Percentiles rank a stretch among this genome's conserved stretches.
phyloP scores from a whole-genome alignment of 2,797 vertebrate species.

The Myotis planiceps region DNA sequence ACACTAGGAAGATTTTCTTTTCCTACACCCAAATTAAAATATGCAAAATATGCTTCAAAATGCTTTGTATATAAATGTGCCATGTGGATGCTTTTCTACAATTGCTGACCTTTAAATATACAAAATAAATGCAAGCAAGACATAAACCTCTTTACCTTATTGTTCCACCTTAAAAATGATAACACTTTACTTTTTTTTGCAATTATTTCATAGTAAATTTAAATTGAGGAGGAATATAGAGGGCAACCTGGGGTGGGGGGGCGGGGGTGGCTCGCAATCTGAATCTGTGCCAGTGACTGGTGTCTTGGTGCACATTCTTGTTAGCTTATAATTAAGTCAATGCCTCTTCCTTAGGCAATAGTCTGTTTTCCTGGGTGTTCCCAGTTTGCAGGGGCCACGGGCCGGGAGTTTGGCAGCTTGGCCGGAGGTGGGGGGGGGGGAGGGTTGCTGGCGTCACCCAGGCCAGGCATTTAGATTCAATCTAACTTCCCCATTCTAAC shows the following conservation, averaged over 20 bases:
- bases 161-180: background rate
- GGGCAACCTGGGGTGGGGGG: too few species aligned
- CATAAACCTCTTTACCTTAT: constrained; percentile 4
- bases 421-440: fast-evolving
- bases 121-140: constrained; percentile 23
- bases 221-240: background rate
- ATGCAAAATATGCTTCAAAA: constrained; percentile 72
- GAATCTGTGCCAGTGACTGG: too few species aligned
- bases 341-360: too few species aligned
- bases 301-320: too few species aligned
- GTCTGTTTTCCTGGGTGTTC: too few species aligned
- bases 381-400: too few species aligned
- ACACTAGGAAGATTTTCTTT: constrained; percentile 43
- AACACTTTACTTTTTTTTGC: constrained; percentile 41
- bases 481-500: too few species aligned
- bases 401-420: too few species aligned
- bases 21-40: constrained; percentile 60
- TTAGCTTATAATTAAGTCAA: too few species aligned
- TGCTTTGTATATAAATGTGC: constrained; percentile 53
- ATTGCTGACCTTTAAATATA: constrained; percentile 23
- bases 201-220: constrained; percentile 23
- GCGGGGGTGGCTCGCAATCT: too few species aligned
- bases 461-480: too few species aligned
- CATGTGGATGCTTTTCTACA: constrained; percentile 47
- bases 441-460: too few species aligned